A percentile compares a stretch with the other conserved stretches of the same genome.
Evolutionary conservation across 2,113 vertebrate genomes (phyloP).

Genomic region (Albula glossodonta): DNA sequence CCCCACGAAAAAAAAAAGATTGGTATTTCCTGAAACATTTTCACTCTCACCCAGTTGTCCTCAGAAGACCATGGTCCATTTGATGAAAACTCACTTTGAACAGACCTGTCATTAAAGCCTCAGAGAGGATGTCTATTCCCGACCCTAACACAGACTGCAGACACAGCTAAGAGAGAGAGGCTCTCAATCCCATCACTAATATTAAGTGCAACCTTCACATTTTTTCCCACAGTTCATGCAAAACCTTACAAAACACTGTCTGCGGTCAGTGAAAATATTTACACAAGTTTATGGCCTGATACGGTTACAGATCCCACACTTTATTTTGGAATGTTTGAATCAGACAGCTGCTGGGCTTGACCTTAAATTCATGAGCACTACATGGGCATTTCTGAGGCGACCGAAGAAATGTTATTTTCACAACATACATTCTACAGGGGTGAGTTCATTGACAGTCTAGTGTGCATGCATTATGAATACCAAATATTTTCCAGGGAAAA

Average conservation of each 20-base stretch:
- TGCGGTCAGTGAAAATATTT: slow-evolving; percentile 23
- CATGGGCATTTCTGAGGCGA: background rate
- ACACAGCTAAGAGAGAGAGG: background rate
- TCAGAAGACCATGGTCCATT: slow-evolving; percentile 27
- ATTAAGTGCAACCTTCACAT: slow-evolving; percentile 19
- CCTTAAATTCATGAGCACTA: background rate
- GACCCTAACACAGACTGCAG: background rate
- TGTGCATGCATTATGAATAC: background rate
- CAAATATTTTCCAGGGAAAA: background rate
- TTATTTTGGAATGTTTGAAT: background rate
- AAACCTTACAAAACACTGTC: slow-evolving; percentile 3
- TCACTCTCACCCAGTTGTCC: slow-evolving; percentile 31
- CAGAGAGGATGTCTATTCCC: background rate
- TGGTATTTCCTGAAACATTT: slow-evolving; percentile 69
- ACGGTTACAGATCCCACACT: background rate
- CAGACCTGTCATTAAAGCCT: slow-evolving; percentile 7
- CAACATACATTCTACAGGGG: background rate
- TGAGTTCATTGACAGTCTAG: background rate
- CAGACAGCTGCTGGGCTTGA: background rate
- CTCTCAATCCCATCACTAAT: background rate
- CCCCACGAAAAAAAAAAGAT: slow-evolving; percentile 28
- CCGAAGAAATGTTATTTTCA: background rate
- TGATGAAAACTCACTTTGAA: background rate
- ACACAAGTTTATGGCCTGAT: background rate
- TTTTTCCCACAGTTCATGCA: slow-evolving; percentile 18